A percentile compares a stretch with the other conserved stretches of the same genome.
phyloP scores from a whole-genome alignment of 2,113 vertebrate genomes.

The Brienomyrus brachyistius region DNA sequence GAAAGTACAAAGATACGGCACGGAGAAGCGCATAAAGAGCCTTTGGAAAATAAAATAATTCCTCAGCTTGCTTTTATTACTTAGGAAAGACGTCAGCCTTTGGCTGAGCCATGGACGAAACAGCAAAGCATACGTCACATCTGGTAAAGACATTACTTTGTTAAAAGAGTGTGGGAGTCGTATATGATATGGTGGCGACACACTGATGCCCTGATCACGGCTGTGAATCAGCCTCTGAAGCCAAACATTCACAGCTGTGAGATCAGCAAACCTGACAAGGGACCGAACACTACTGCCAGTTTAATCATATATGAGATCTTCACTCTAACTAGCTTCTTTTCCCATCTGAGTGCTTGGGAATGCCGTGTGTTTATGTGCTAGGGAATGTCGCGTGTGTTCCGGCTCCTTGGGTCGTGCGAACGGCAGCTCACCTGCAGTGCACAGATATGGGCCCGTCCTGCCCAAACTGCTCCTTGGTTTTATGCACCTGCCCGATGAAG shows the following conservation, averaged over 20 bases:
- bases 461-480: slow-evolving; percentile 99
- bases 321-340: background rate
- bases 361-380: background rate
- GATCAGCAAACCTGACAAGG: slow-evolving; percentile 8
- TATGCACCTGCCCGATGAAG: slow-evolving; percentile 96
- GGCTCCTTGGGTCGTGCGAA: too few species aligned
- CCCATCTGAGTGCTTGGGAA: background rate
- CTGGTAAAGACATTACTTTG: slow-evolving; percentile 33
- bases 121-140: slow-evolving; percentile 19
- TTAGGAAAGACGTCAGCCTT: slow-evolving; percentile 49
- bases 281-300: background rate
- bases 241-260: background rate
- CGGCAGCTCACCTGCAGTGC: slow-evolving; percentile 82
- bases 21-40: background rate
- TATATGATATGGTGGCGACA: background rate
- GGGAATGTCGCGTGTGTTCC: background rate
- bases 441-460: slow-evolving; percentile 97
- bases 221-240: background rate
- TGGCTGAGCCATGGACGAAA: slow-evolving; percentile 27
- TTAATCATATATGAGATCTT: background rate
- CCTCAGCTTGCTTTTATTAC: slow-evolving; percentile 48
- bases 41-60: slow-evolving; percentile 47
- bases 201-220: background rate
- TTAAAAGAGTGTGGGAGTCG: slow-evolving; percentile 6
- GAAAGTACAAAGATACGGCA: background rate